Evolutionary conservation across 1,140 invertebrate genomes (phyloP).

Genomic region (Latrodectus geometricus): DNA sequence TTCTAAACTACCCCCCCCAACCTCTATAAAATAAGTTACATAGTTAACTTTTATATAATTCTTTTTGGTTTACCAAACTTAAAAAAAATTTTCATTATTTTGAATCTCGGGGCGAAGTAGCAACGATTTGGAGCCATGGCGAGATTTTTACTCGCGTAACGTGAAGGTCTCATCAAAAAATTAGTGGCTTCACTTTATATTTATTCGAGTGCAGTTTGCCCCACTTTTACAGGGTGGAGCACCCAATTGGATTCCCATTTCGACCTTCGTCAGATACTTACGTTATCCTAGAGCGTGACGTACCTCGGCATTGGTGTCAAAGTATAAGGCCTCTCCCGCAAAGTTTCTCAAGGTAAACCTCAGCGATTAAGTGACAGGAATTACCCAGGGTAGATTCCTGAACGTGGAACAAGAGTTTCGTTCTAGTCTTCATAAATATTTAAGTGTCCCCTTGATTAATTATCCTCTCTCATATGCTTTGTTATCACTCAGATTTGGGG

Average conservation of each 20-base stretch:
- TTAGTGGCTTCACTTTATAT: constrained; percentile 28
- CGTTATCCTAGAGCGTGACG: constrained; percentile 39
- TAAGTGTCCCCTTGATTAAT: not conserved
- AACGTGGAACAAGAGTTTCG: not conserved
- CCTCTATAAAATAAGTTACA: too few relatives aligned
- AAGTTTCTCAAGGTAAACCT: constrained; percentile 39
- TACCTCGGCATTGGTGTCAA: constrained; percentile 29
- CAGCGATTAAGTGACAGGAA: not conserved
- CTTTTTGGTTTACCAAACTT: too few relatives aligned
- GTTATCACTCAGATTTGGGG: not conserved
- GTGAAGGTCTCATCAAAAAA: constrained; percentile 54
- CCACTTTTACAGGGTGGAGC: constrained; percentile 55
- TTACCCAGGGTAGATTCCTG: not conserved
- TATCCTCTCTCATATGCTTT: not conserved
- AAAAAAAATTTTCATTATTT: too few relatives aligned
- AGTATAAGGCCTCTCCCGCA: constrained; percentile 15
- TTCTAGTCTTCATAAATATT: not conserved
- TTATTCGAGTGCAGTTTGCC: constrained; percentile 50
- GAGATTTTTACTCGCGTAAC: constrained; percentile 4
- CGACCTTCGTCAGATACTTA: constrained; percentile 53
- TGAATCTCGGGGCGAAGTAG: too few relatives aligned
- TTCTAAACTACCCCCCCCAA: too few relatives aligned
- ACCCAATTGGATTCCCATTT: constrained; percentile 31
- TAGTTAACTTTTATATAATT: too few relatives aligned
- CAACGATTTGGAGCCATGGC: constrained; percentile 10